phyloP scores from a whole-genome alignment of 2,797 vertebrate genomes.

The Coregonus sp. region DNA sequence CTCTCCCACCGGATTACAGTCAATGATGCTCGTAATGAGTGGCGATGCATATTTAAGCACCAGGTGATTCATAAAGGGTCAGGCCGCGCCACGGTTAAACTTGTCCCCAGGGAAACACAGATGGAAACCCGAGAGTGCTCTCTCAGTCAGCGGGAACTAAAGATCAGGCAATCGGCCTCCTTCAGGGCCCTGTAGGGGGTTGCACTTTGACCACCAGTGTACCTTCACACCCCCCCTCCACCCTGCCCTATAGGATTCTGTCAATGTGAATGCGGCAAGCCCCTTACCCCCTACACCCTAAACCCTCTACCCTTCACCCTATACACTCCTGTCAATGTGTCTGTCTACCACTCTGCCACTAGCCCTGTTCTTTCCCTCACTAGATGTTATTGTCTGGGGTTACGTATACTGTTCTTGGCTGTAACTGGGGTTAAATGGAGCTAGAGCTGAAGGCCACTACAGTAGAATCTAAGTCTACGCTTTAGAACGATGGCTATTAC shows the following conservation, averaged over 20 bases:
- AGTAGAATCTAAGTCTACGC: conserved; percentile 38
- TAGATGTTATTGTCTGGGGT: too few species aligned
- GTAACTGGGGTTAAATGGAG: conserved; percentile 54
- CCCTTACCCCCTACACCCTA: conserved; percentile 7
- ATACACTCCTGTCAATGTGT: conserved; percentile 1
- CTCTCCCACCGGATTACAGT: conserved; percentile 52
- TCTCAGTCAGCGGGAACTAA: background rate
- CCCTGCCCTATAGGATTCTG: background rate
- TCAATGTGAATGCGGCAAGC: conserved; percentile 5
- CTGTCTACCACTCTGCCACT: background rate
- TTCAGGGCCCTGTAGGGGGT: conserved; percentile 38
- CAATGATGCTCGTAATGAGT: conserved; percentile 64
- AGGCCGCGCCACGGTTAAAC: conserved; percentile 56
- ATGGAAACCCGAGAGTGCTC: conserved; percentile 36
- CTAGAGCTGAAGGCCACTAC: conserved; percentile 50
- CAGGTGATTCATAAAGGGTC: conserved; percentile 62
- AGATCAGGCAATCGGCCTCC: conserved; percentile 39
- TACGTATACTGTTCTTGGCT: conserved; percentile 41
- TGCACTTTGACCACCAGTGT: conserved; percentile 44
- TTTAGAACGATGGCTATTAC: conserved; percentile 42
- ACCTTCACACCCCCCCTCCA: conserved; percentile 25
- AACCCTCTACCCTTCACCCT: conserved; percentile 13
- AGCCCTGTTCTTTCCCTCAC: conserved; percentile 24
- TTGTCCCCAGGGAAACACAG: conserved; percentile 57
- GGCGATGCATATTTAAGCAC: conserved; percentile 40